phyloP scores from a whole-genome alignment of 2,113 vertebrate species.

The Leptosomus discolor region DNA sequence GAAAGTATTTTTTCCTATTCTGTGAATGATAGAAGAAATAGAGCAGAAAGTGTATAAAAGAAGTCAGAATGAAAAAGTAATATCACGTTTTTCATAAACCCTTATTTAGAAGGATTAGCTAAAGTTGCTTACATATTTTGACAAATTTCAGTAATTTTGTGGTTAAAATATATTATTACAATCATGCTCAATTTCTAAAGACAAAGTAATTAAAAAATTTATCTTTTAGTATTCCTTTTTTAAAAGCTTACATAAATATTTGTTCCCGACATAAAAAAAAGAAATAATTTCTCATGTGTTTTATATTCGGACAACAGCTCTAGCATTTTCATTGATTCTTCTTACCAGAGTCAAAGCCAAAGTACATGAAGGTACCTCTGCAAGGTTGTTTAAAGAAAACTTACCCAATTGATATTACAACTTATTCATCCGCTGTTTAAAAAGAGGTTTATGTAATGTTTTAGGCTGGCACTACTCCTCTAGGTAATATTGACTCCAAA shows the following conservation, averaged over 20 bases:
- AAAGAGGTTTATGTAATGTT: not conserved
- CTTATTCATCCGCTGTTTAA: not conserved
- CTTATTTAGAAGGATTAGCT: not conserved
- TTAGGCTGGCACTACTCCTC: not conserved
- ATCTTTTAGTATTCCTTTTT: not conserved
- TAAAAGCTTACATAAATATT: not conserved
- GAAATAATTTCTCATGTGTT: not conserved
- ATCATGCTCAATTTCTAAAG: not conserved
- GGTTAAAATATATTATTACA: not conserved
- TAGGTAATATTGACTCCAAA: not conserved
- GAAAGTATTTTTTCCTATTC: not conserved
- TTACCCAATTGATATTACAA: accelerated
- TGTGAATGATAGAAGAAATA: not conserved
- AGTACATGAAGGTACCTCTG: not conserved
- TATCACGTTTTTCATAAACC: not conserved
- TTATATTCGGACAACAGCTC: not conserved
- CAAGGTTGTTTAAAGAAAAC: not conserved
- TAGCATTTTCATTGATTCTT: not conserved
- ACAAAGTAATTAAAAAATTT: not conserved
- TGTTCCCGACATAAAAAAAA: accelerated
- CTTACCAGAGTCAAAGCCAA: not conserved
- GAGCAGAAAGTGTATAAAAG: not conserved
- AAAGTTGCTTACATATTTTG: not conserved
- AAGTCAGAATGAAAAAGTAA: not conserved
- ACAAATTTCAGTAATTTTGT: not conserved